phyloP scores from a whole-genome alignment of 92 coral and sea anemone species.

The Blastomussa wellsi region DNA sequence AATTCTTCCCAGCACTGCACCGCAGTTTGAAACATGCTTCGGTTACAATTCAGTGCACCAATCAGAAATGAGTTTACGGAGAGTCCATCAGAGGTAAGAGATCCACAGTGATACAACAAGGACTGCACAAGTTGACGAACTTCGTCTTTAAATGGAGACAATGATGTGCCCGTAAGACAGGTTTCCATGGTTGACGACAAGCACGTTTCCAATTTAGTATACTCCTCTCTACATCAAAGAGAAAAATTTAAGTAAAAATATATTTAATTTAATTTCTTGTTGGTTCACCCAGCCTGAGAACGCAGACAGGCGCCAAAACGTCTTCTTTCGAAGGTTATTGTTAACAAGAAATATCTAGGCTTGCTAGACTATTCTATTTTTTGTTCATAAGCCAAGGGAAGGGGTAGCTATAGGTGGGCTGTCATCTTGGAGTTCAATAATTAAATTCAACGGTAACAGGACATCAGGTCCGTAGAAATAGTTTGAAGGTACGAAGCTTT shows the following conservation, averaged over 20 bases:
- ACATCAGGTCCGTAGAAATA: neutral
- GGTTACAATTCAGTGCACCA: conserved; percentile 14
- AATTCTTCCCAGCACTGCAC: conserved; percentile 38
- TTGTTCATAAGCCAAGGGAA: too few relatives aligned
- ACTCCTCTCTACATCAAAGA: neutral
- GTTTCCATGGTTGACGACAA: neutral
- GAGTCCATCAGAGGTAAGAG: neutral
- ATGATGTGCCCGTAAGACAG: conserved; percentile 20
- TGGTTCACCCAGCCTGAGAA: too few relatives aligned
- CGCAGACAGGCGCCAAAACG: neutral
- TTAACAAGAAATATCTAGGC: neutral
- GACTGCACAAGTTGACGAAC: conserved; percentile 10
- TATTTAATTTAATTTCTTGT: too few relatives aligned
- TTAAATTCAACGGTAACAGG: too few relatives aligned
- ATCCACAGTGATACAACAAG: conserved; percentile 29
- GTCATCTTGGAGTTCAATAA: too few relatives aligned
- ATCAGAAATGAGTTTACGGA: conserved; percentile 9
- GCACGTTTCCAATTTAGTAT: neutral
- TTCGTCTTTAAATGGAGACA: conserved; percentile 20
- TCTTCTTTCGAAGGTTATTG: neutral
- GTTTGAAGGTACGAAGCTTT: neutral
- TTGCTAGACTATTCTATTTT: too few relatives aligned
- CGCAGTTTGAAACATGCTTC: conserved; percentile 18
- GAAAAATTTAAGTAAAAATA: too few relatives aligned
- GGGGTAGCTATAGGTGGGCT: too few relatives aligned